These are phyloP conservation scores for Theonella swinhoei DNA, from an alignment of 37 sponge, comb jelly and placozoan genomes.

Conservation along the genomic window DNA sequence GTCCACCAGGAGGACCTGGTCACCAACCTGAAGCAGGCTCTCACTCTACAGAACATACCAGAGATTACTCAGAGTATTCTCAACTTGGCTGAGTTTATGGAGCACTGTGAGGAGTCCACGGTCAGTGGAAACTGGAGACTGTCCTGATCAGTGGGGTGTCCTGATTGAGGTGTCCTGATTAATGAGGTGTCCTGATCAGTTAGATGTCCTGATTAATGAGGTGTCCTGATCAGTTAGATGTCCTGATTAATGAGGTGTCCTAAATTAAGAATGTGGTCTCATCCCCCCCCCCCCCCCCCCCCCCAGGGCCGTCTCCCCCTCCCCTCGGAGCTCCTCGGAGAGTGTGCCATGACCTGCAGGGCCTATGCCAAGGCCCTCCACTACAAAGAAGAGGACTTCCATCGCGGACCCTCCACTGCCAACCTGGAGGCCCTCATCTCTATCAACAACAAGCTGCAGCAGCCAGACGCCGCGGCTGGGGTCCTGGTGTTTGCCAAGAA, in stretches of 20 bases:
- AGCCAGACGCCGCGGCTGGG: constrained; percentile 93
- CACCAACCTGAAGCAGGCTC: constrained; percentile 80
- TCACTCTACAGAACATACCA: constrained; percentile 83
- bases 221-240: too few species aligned
- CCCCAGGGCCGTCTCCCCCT: constrained; percentile 80
- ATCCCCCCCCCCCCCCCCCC: neutral
- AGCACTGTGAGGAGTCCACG: constrained; percentile 92
- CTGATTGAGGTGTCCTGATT: too few species aligned
- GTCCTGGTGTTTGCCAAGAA: constrained; percentile 91
- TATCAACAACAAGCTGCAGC: constrained; percentile 98
- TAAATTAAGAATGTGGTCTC: too few species aligned
- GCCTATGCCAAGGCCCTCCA: constrained; percentile 98
- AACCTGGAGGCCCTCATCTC: constrained; percentile 84
- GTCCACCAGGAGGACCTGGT: constrained; percentile 89
- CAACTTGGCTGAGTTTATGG: constrained; percentile 98
- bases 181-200: too few species aligned
- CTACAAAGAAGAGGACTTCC: constrained; percentile 98
- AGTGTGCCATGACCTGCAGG: constrained; percentile 91
- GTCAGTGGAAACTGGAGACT: too few species aligned
- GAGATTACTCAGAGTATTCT: constrained; percentile 94
- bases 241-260: too few species aligned
- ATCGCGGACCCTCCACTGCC: constrained; percentile 75
- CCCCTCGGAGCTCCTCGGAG: constrained; percentile 77
- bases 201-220: too few species aligned
- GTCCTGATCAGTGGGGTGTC: too few species aligned